Evolutionary conservation across 2,888 invertebrate genomes (phyloP), one percentile per base, ranked within the genome.

Genomic region (Phaedon cochleariae): DNA sequence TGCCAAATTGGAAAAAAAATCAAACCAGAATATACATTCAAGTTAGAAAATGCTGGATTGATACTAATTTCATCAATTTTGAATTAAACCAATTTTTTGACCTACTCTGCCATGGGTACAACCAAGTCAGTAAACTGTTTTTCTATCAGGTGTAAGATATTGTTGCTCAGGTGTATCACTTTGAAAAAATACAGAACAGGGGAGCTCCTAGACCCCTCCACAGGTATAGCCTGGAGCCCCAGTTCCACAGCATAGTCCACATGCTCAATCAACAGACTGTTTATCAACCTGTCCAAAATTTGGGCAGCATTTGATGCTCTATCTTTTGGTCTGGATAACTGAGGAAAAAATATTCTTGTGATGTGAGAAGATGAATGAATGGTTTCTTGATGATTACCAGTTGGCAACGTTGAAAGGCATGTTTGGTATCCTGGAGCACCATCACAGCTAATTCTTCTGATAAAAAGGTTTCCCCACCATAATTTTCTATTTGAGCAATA

Each of bases 191-290:
- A 92, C 67, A 97, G 90, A 69, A 93, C 94, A 18, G 94, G 94
- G 1, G 90, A 89, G 0, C 87, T 87, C 84, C 95, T 95, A 73
- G 79, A 74, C 4, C 92, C 93, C 82, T 99, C 98, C 0, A 92
- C 90, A 0, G 96, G 96, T 68, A 96, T 92, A 20, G 92, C 91
- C 81, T 95, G 95, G 52, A 98, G 84, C 0, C 96, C 98, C 49
- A 98, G 83, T 80, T 98, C 98, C 3, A 99, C 85, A 0, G 98
- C 98, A 83, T 99, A 99, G 82, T 97, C 97, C 0, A 98, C 93
- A 81, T 98, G 98, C 75, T 99, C 97, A 1, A 90, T 89, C 76
- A 96, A 88, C 17, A 99, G 84, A 78, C 93, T 92, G 70, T 95
- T 93, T 22, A 96, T 85, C 58, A 97, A 81, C 49, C 94, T 90